phyloP scores from a whole-genome alignment of 1,140 invertebrate species.

The Venturia canescens region DNA sequence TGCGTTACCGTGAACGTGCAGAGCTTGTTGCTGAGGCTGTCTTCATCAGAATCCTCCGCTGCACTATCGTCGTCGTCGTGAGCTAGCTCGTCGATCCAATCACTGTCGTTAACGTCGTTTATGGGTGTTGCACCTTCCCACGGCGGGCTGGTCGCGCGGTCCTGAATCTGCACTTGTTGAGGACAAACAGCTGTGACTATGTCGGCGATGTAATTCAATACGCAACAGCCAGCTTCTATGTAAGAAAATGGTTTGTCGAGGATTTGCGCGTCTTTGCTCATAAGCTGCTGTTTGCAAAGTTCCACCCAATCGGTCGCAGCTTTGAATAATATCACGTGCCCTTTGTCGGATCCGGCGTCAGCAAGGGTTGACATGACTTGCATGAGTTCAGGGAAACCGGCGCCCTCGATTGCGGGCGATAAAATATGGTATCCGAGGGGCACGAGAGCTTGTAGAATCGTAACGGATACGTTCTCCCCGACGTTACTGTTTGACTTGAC shows the following conservation, averaged over 20 bases:
- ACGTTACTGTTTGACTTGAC: constrained; percentile 84
- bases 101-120: constrained; percentile 86
- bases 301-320: constrained; percentile 89
- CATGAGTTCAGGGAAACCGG: constrained; percentile 89
- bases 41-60: constrained; percentile 97
- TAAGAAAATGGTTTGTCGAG: constrained; percentile 75
- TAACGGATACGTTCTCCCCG: constrained; percentile 83
- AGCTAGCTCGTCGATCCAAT: constrained; percentile 89
- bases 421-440: constrained; percentile 85
- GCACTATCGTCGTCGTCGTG: constrained; percentile 94
- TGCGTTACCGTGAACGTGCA: constrained; percentile 98
- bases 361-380: constrained; percentile 88
- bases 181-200: constrained; percentile 81
- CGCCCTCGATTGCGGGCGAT: constrained; percentile 81
- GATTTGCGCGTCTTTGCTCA: constrained; percentile 67
- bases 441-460: constrained; percentile 86
- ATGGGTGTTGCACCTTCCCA: constrained; percentile 87
- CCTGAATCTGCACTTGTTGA: constrained; percentile 72
- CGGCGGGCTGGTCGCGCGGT: constrained; percentile 83
- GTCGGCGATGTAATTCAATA: constrained; percentile 86
- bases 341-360: constrained; percentile 85
- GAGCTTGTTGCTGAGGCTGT: constrained; percentile 94
- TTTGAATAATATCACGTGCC: constrained; percentile 88
- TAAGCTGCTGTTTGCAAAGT: constrained; percentile 77
- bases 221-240: constrained; percentile 87